Percentiles rank a stretch among this genome's conserved stretches.
phyloP scores from a whole-genome alignment of 2,113 vertebrate genomes.

The Oreotrochilus melanogaster region DNA sequence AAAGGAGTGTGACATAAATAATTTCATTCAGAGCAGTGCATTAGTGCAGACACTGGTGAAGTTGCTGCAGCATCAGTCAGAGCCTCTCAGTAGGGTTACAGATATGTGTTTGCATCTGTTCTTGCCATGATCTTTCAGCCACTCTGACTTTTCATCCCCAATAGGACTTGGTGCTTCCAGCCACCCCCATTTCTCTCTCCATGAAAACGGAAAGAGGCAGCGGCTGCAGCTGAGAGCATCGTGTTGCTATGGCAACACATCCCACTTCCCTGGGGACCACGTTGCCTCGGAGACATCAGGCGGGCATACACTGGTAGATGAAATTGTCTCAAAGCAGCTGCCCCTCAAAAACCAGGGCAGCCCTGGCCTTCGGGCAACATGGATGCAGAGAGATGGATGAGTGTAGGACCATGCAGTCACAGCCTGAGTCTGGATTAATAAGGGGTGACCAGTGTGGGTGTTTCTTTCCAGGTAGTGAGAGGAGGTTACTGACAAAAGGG shows the following conservation, averaged over 20 bases:
- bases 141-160: not conserved
- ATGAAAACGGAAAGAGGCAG: not conserved
- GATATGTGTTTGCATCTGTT: rapidly evolving
- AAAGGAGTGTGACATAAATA: conserved; percentile 22
- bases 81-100: not conserved
- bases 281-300: conserved; percentile 59
- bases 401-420: rapidly evolving
- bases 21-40: conserved; percentile 38
- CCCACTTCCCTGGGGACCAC: conserved; percentile 2
- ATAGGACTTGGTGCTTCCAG: not conserved
- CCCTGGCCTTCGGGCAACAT: rapidly evolving
- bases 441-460: rapidly evolving
- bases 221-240: not conserved
- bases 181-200: not conserved
- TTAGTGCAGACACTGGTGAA: not conserved
- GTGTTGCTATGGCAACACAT: conserved; percentile 38
- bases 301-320: not conserved
- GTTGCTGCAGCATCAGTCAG: not conserved
- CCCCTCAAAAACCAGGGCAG: not conserved
- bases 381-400: rapidly evolving
- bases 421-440: not conserved
- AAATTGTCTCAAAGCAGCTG: not conserved
- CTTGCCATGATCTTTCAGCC: not conserved
- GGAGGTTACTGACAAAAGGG: not conserved
- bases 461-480: not conserved